These are phyloP conservation scores for Standfussiana lucernea DNA, from an alignment of 2,888 invertebrate species.

Conservation along the genomic window DNA sequence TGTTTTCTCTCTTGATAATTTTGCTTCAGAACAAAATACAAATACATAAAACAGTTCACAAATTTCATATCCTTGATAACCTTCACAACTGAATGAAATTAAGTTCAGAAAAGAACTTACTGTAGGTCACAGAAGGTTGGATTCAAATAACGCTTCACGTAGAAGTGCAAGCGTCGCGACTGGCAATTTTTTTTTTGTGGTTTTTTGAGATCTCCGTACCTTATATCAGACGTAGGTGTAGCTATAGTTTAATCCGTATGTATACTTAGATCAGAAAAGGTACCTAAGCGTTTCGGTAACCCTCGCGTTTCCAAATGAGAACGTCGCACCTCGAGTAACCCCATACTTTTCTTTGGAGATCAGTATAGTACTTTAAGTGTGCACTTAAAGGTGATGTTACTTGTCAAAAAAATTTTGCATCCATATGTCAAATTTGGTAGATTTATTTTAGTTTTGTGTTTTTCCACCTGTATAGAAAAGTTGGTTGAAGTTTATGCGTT, in stretches of 20 bases:
- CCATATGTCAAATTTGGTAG: too few species aligned
- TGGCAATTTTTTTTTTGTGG: not conserved
- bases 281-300: not conserved
- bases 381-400: too few species aligned
- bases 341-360: not conserved
- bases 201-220: not conserved
- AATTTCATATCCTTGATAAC: not conserved
- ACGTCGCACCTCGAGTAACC: not conserved
- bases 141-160: not conserved
- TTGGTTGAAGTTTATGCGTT: not conserved
- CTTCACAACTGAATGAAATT: not conserved
- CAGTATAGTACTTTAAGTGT: too few species aligned
- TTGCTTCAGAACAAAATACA: not conserved
- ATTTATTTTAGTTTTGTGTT: not conserved
- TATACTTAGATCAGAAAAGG: not conserved
- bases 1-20: not conserved
- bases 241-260: not conserved
- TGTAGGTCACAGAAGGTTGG: not conserved
- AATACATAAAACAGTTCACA: not conserved
- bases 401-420: too few species aligned
- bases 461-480: not conserved
- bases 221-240: not conserved
- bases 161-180: not conserved
- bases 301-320: not conserved
- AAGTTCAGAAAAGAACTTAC: not conserved